Percentiles rank a stretch among this genome's conserved stretches.
Evolutionary conservation across 2,797 vertebrate species (phyloP).

Genomic region (Erithacus rubecula): DNA sequence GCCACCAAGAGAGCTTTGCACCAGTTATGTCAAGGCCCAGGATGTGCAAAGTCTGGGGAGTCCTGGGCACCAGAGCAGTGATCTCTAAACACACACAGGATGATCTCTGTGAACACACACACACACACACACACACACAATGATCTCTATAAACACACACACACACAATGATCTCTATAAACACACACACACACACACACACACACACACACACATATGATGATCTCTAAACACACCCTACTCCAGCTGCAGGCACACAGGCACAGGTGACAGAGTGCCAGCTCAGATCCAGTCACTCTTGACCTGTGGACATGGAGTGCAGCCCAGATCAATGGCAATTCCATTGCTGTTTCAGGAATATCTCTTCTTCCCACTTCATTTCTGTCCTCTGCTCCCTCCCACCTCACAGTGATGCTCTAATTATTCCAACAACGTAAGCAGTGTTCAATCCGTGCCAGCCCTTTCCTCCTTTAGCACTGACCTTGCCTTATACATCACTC

Average conservation of each 20-base stretch:
- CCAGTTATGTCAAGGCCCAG: neutral
- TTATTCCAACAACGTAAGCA: slow-evolving; percentile 52
- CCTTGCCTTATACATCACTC: slow-evolving; percentile 44
- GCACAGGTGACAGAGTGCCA: neutral
- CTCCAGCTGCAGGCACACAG: neutral
- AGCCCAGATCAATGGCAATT: neutral
- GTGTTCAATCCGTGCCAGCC: slow-evolving; percentile 21
- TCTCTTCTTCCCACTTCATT: neutral
- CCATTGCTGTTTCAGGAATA: neutral
- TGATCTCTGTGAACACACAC: neutral
- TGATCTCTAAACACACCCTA: neutral
- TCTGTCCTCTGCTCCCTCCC: slow-evolving; percentile 31
- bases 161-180: no score
- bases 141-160: no score
- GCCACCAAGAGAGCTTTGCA: neutral
- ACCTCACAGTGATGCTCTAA: slow-evolving; percentile 40
- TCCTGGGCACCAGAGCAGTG: neutral
- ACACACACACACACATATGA: no score
- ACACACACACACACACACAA: no score
- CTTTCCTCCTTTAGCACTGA: slow-evolving; percentile 48
- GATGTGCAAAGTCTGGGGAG: neutral
- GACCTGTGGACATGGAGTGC: neutral
- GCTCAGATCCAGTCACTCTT: neutral
- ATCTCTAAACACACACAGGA: no score
- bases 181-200: no score